phyloP scores from a whole-genome alignment of 1,140 invertebrate species.

The Pentalonia nigronervosa region DNA sequence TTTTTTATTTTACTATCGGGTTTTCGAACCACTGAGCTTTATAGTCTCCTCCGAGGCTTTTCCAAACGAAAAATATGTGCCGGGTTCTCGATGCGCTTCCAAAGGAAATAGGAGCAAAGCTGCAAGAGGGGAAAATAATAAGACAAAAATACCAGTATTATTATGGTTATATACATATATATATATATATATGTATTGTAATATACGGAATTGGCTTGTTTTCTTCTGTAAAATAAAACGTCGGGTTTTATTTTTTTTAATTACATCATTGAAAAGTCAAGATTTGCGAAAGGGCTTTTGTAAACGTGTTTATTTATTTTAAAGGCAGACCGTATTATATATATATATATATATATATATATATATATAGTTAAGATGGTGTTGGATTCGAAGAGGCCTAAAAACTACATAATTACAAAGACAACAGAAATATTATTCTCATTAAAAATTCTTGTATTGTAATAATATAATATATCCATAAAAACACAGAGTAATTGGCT shows the following conservation, averaged over 20 bases:
- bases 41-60: conserved; percentile 41
- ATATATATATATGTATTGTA: background rate
- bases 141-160: background rate
- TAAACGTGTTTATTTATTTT: conserved; percentile 36
- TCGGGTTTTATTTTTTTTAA: background rate
- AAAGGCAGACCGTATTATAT: background rate
- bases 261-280: conserved; percentile 37
- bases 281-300: background rate
- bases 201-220: conserved; percentile 18
- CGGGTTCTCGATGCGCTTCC: background rate
- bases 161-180: background rate
- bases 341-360: background rate
- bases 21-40: conserved; percentile 50
- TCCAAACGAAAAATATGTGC: conserved; percentile 39
- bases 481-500: background rate
- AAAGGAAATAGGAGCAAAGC: background rate
- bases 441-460: background rate
- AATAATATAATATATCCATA: background rate
- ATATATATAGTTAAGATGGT: background rate
- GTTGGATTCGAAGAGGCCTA: background rate
- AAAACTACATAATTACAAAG: background rate
- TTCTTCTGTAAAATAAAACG: conserved; percentile 35
- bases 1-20: conserved; percentile 48
- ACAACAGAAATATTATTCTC: background rate
- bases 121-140: conserved; percentile 36